A percentile compares a stretch with the other conserved stretches of the same genome.
Evolutionary conservation across 2,888 invertebrate genomes (phyloP).

Genomic region (Altica lythri): DNA sequence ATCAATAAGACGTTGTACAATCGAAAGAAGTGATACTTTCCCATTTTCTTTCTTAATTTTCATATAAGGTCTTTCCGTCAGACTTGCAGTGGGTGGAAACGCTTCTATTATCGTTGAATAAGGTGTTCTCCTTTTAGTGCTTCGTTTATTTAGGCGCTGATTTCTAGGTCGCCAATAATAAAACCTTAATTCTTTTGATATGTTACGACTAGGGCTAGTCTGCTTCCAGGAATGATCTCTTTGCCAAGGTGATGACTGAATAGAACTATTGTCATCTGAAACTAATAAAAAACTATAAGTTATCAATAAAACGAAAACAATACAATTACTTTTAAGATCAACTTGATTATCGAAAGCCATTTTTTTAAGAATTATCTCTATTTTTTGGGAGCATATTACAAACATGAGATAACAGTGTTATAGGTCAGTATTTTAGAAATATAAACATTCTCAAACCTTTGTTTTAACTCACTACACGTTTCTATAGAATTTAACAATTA

Average conservation of each 20-base stretch:
- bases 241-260: constrained; percentile 90
- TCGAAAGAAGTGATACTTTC: constrained; percentile 44
- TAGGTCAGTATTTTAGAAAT: no score
- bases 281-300: constrained; percentile 59
- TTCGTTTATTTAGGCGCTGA: constrained; percentile 49
- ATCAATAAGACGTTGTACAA: constrained; percentile 51
- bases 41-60: constrained; percentile 35
- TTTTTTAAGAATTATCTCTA: no score
- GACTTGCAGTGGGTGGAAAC: constrained; percentile 17
- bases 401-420: no score
- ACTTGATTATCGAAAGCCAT: no score
- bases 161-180: constrained; percentile 66
- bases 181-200: constrained; percentile 75
- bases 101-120: constrained; percentile 53
- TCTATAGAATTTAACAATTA: no score
- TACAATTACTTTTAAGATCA: constrained; percentile 4
- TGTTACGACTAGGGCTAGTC: constrained; percentile 72
- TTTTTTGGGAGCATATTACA: no score
- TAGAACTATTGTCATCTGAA: constrained; percentile 88
- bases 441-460: no score
- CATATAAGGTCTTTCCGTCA: constrained; percentile 30
- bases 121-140: constrained; percentile 69
- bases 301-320: no score
- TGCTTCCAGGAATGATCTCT: constrained; percentile 91
- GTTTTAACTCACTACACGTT: no score